Evolutionary conservation across 2,888 invertebrate genomes (phyloP), one percentile per base, ranked within the genome.

Genomic region (Synergus umbraculus): DNA sequence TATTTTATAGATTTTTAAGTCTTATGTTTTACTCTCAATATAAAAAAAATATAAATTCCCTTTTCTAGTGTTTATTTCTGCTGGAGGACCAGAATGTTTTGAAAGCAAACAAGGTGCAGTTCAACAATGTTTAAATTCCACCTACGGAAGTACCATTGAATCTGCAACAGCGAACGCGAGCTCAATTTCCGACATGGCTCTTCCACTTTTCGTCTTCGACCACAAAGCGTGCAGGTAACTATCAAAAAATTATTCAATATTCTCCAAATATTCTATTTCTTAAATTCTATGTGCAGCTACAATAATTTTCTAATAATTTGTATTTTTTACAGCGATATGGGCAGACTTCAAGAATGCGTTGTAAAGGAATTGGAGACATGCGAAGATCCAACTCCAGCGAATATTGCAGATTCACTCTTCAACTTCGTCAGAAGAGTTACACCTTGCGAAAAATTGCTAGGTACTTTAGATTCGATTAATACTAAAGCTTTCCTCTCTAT

Each of bases 51-150:
- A 22, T 22, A 41, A 64, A 76, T 63, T 77, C 15, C 84, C 83
- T 29, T 80, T 93, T 93, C 13, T 80, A 93, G 96, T 97, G 86
- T 97, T 97, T 89, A 96, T 97, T 79, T 95, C 97, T 1, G 96
- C 97, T 88, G 95, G 95, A n/a, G 97, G 97, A 0, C 95, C 95
- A 10, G 96, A 96, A 88, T 97, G 97, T 88, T 92, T 97, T 81
- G 87, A 93, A 79, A 93, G 93, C 0, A 95, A 95, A 82, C 93
- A 93, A 81, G 93, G 94, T 0, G 94, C 92, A 1, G 93, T 97
- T 54, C 93, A 94, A 87, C 89, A 92, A 3, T 97, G 97, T 88
- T 88, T 95, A 10, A 96, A 96, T 88, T 89, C 90, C 43, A 96
- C 96, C 0, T 92, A 95, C 54, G 93, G 93, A 0, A 78, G 64